phyloP scores from a whole-genome alignment of 2,888 invertebrate species.

The Amorpha juglandis region DNA sequence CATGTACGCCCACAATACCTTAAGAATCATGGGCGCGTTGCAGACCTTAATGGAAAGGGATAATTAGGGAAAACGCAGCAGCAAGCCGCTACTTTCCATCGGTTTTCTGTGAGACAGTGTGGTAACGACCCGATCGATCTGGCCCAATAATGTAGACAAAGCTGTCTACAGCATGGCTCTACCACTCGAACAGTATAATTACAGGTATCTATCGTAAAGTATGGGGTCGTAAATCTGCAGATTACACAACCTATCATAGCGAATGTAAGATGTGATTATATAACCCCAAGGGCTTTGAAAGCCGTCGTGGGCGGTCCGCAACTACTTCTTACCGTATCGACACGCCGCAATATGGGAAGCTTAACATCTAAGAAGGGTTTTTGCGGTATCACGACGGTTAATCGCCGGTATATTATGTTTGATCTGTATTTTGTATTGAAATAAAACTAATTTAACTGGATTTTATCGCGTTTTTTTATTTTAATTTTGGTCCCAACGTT shows the following conservation, averaged over 20 bases:
- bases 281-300: slow-evolving; percentile 59
- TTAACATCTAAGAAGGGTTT: slow-evolving; percentile 44
- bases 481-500: no score
- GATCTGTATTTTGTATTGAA: background rate
- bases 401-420: background rate
- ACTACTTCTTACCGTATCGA: slow-evolving; percentile 58
- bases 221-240: slow-evolving; percentile 34
- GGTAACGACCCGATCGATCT: no score
- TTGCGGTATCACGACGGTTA: slow-evolving; percentile 27
- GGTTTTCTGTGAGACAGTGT: no score
- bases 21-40: no score
- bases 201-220: background rate
- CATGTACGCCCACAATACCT: no score
- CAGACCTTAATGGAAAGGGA: no score
- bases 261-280: slow-evolving; percentile 61
- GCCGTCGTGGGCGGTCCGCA: slow-evolving; percentile 41
- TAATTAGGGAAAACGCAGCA: no score
- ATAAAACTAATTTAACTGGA: no score
- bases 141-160: no score
- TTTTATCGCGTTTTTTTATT: no score
- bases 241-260: slow-evolving; percentile 55
- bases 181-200: background rate
- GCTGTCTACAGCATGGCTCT: no score
- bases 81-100: no score
- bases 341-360: slow-evolving; percentile 51